Percentiles rank a stretch among this genome's conserved stretches.
These are phyloP conservation scores for Synergus gifuensis DNA, from an alignment of 2,888 invertebrate species.

Conservation along the genomic window DNA sequence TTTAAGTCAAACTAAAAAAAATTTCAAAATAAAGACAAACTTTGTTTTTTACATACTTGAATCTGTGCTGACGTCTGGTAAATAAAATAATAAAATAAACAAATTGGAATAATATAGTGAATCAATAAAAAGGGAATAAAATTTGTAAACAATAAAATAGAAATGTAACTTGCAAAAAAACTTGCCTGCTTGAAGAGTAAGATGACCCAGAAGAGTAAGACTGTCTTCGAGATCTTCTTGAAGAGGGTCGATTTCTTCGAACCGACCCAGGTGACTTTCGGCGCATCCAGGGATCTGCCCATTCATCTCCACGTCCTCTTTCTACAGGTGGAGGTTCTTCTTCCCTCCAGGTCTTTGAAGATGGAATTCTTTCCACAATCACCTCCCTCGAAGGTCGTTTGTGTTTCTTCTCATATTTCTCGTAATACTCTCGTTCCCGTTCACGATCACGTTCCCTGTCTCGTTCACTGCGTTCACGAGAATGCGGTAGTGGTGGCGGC, in stretches of 20 bases:
- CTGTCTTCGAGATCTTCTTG: constrained; percentile 78
- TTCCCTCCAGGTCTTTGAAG: constrained; percentile 75
- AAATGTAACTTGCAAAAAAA: not conserved
- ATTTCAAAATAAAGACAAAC: not conserved
- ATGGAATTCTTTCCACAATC: constrained; percentile 85
- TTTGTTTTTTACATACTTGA: not conserved
- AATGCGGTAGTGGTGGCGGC: constrained; percentile 70
- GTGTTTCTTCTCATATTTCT: constrained; percentile 76
- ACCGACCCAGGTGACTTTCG: constrained; percentile 81
- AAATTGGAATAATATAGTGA: not conserved
- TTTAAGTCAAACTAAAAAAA: constrained; percentile 7
- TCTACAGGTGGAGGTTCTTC: constrained; percentile 72
- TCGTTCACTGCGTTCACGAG: constrained; percentile 69
- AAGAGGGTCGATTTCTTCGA: constrained; percentile 66
- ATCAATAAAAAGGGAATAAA: too few relatives aligned
- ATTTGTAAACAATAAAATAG: not conserved
- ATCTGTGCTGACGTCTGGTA: not conserved
- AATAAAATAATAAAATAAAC: not conserved
- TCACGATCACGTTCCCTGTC: constrained; percentile 71
- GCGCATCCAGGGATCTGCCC: constrained; percentile 97
- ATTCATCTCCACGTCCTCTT: constrained; percentile 87
- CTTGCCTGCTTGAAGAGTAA: constrained; percentile 81
- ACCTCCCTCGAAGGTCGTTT: constrained; percentile 85
- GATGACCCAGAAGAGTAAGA: constrained; percentile 88
- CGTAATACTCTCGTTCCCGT: constrained; percentile 73